Percentiles rank a stretch among this genome's conserved stretches.
Conservation (phyloP, 2,113 vertebrate species). For the Podocnemis expansa region DNA sequence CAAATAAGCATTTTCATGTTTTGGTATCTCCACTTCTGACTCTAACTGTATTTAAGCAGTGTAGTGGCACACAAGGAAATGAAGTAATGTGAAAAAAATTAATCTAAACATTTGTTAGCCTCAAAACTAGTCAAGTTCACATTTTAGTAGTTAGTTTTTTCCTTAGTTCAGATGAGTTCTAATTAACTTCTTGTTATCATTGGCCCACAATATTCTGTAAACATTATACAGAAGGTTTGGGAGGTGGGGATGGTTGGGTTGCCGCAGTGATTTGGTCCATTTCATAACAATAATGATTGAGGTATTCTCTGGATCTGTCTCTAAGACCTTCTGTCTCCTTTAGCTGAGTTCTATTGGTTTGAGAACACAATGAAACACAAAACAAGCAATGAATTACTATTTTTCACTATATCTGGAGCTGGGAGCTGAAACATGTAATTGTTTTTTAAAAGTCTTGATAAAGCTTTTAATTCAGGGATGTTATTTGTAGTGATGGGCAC, state of each 20-base stretch:
- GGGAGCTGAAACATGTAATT: neutral
- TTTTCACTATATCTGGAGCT: neutral
- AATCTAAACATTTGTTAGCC: neutral
- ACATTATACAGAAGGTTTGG: neutral
- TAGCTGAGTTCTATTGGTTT: conserved; percentile 9
- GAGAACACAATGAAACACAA: neutral
- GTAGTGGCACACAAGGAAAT: rapidly evolving
- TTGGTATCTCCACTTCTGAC: neutral
- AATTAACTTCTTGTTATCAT: neutral
- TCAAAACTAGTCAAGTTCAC: neutral
- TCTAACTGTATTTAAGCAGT: neutral
- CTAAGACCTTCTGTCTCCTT: neutral
- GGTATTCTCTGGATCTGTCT: neutral
- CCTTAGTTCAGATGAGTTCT: neutral
- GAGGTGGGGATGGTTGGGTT: neutral
- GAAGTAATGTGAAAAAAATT: neutral
- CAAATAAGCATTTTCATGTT: neutral
- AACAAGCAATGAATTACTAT: neutral
- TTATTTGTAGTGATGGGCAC: conserved; percentile 28
- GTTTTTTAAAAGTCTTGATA: neutral
- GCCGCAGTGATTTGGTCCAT: neutral
- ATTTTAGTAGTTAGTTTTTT: neutral
- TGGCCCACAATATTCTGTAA: neutral
- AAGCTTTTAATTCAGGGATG: neutral
- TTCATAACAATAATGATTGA: neutral